Percentiles rank a stretch among this genome's conserved stretches.
Conservation (phyloP, 2,888 invertebrate species). For the Saturnia japonica region DNA sequence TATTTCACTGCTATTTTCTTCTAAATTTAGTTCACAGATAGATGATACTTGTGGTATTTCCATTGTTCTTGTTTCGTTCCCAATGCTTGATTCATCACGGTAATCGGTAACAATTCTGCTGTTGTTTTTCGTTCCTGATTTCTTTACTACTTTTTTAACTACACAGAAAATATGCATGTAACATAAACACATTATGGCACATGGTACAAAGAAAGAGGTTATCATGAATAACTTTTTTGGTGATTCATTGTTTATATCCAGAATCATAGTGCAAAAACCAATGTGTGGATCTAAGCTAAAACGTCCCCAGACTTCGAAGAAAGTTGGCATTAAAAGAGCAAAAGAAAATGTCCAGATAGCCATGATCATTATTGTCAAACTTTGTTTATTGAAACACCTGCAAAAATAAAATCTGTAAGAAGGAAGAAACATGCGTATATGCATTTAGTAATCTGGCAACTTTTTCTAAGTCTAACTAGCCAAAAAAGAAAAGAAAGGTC, state of each 20-base stretch:
- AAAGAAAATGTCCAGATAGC: constrained; percentile 10
- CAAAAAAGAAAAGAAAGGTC: too few relatives aligned
- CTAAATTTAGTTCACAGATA: neutral
- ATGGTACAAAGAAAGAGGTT: constrained; percentile 23
- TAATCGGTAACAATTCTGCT: neutral
- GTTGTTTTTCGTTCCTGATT: neutral
- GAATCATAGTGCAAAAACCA: constrained; percentile 25
- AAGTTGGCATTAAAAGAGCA: constrained; percentile 24
- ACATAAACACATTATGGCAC: constrained; percentile 22
- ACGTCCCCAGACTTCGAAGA: constrained; percentile 27
- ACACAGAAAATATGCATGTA: constrained; percentile 26
- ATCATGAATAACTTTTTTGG: constrained; percentile 23
- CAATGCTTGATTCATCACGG: neutral
- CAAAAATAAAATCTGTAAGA: too few relatives aligned
- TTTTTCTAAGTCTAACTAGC: too few relatives aligned
- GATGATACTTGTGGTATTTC: neutral
- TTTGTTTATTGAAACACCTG: constrained; percentile 5
- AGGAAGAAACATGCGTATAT: too few relatives aligned
- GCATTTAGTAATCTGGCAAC: too few relatives aligned
- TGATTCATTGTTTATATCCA: constrained; percentile 20
- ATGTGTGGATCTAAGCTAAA: constrained; percentile 26
- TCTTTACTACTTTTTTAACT: constrained; percentile 21
- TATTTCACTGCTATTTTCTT: neutral
- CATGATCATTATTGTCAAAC: neutral
- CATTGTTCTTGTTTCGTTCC: neutral